Evolutionary conservation across 35 echinoderm and acorn worm genomes (phyloP).

Genomic region (Apostichopus californicus): DNA sequence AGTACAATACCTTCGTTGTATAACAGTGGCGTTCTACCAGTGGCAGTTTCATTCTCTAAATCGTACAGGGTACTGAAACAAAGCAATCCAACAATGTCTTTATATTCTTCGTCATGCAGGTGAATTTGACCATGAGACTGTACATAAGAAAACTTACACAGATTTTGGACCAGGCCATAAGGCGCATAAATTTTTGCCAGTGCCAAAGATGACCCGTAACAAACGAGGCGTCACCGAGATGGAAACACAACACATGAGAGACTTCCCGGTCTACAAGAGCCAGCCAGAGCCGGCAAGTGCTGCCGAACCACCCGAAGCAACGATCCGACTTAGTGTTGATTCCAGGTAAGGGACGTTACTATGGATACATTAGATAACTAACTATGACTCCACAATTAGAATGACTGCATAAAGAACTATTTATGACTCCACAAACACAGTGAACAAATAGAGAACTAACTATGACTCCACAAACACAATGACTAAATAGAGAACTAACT

Average conservation of each 20-base stretch:
- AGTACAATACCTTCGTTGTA: background rate
- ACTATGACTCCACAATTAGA: too few relatives aligned
- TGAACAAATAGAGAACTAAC: too few relatives aligned
- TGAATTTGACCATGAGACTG: slow-evolving; percentile 77
- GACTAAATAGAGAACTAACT: too few relatives aligned
- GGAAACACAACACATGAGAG: slow-evolving; percentile 76
- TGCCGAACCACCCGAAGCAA: slow-evolving; percentile 66
- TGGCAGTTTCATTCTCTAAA: background rate
- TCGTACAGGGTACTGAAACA: background rate
- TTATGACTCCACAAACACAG: too few relatives aligned
- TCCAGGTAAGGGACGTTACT: slow-evolving; percentile 67
- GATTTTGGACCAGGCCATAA: slow-evolving; percentile 85
- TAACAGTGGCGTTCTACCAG: background rate
- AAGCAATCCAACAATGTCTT: background rate
- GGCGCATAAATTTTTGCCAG: slow-evolving; percentile 23
- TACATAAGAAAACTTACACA: slow-evolving; percentile 73
- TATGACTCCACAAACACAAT: too few relatives aligned
- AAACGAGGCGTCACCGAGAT: slow-evolving; percentile 51
- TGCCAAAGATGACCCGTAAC: slow-evolving; percentile 40
- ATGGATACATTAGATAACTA: too few relatives aligned
- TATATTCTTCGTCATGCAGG: slow-evolving; percentile 55
- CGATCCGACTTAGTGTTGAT: slow-evolving; percentile 90
- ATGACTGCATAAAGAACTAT: too few relatives aligned
- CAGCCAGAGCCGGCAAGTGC: slow-evolving; percentile 78
- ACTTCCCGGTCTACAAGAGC: slow-evolving; percentile 73